Evolutionary conservation across 2,888 invertebrate species (phyloP), one percentile per base, ranked within the genome.

Genomic region (Drosophila prostipennis): DNA sequence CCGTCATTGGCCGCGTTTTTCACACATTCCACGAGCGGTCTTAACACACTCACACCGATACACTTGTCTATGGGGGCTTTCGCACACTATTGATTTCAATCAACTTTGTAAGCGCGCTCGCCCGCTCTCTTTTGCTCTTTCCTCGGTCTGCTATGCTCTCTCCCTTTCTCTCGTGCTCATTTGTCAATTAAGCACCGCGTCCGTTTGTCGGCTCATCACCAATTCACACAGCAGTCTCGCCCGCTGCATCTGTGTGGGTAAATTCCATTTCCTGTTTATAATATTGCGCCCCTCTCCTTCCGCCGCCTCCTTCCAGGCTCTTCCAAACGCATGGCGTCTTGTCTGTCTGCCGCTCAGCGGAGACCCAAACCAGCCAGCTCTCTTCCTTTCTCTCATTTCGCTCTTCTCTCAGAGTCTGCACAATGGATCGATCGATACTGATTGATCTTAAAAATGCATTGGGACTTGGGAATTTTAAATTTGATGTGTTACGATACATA

Each of bases 231-330:
- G 36, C 19, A 29, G 34, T 23, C 69, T 16, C 40, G 67, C 48
- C 48, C 37, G 45, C 40, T 63, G 53, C 54, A 37, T 72, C 49
- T 70, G 80, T 81, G 77, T 78, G 75, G 76, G 85, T 86, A 87
- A 86, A 87, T 87, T 86, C 78, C 81, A 87, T 87, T 87, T 87
- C 87, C 87, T 87, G 87, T 87, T 87, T 87, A 79, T 86, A 80
- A 82, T 81, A 76, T 72, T 83, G 81, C 72, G 72, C 60, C 53
- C 67, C 63, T 45, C 51, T 49, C 54, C 55, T 49, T 42, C 52
- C 54, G 39, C 54, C 19, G 13, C 52, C 64, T 45, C 51, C 39
- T 55, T 48, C 45, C 59, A 53, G 61, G 39, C 64, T 55, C 58
- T 8, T 57, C 49, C 42, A 36, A 32, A 36, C 40, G 54, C 49